phyloP scores from a whole-genome alignment of 2,888 invertebrate species.

The Drosophila niveifrons region DNA sequence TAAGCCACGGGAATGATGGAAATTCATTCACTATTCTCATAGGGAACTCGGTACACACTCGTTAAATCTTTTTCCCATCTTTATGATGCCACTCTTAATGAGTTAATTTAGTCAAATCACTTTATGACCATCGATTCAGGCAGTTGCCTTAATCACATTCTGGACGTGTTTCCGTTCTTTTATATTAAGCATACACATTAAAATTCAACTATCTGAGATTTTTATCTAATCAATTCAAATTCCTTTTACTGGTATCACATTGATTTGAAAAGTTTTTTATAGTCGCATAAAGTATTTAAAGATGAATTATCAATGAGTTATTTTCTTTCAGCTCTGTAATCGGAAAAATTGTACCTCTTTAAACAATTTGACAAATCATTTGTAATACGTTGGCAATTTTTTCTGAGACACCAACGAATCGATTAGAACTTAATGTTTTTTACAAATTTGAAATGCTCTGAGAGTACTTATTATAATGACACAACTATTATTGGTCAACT shows the following conservation, averaged over 20 bases:
- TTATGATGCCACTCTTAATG: constrained; percentile 52
- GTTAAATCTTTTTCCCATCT: constrained; percentile 31
- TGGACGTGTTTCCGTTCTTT: neutral
- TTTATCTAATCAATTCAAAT: neutral
- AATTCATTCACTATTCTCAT: neutral
- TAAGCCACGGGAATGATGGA: too few species aligned
- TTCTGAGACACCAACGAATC: neutral
- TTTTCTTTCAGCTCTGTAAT: neutral
- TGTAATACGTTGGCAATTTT: neutral
- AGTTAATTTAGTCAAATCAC: constrained; percentile 57
- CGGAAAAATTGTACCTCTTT: neutral
- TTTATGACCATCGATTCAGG: constrained; percentile 51
- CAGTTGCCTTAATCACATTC: constrained; percentile 8
- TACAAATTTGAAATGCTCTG: constrained; percentile 38
- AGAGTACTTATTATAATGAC: constrained; percentile 52
- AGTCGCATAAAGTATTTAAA: neutral
- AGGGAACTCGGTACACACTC: constrained; percentile 15
- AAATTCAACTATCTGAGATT: constrained; percentile 5
- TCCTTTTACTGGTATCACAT: neutral
- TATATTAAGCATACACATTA: neutral
- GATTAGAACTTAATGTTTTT: constrained; percentile 8
- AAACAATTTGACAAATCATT: neutral
- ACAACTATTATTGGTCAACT: constrained; percentile 53
- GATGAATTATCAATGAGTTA: neutral
- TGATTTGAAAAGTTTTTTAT: neutral